A percentile compares a stretch with the other conserved stretches of the same genome.
phyloP scores from a whole-genome alignment of 35 echinoderm and acorn worm genomes.

The Hemicentrotus pulcherrimus region DNA sequence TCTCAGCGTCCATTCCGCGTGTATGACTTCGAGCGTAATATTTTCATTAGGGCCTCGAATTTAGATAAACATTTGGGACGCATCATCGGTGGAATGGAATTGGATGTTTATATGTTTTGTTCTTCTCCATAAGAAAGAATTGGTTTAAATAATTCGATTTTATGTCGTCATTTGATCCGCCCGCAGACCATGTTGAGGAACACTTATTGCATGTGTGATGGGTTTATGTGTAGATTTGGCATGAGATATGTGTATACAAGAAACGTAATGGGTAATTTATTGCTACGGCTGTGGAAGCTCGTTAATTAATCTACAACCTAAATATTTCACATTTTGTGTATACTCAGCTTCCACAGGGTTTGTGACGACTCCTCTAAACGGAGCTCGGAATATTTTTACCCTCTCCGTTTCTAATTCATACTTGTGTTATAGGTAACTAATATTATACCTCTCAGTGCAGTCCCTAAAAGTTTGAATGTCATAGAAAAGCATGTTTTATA shows the following conservation, averaged over 20 bases:
- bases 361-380: not conserved
- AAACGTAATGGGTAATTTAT: not conserved
- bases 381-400: not conserved
- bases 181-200: not conserved
- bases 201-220: not conserved
- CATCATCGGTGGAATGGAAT: not conserved
- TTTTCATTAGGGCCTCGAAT: not conserved
- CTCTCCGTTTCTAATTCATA: not conserved
- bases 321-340: not conserved
- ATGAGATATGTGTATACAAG: not conserved
- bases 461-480: too few species aligned
- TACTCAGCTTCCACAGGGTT: not conserved
- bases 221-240: not conserved
- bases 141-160: not conserved
- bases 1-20: not conserved
- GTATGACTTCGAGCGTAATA: not conserved
- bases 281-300: not conserved
- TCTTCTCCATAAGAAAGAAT: not conserved
- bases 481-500: too few species aligned
- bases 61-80: not conserved
- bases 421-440: too few species aligned
- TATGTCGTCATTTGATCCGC: not conserved
- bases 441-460: too few species aligned
- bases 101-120: not conserved
- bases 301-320: not conserved